Conservation (phyloP, 2,113 vertebrate genomes). For the Pomatostomus ruficeps region DNA sequence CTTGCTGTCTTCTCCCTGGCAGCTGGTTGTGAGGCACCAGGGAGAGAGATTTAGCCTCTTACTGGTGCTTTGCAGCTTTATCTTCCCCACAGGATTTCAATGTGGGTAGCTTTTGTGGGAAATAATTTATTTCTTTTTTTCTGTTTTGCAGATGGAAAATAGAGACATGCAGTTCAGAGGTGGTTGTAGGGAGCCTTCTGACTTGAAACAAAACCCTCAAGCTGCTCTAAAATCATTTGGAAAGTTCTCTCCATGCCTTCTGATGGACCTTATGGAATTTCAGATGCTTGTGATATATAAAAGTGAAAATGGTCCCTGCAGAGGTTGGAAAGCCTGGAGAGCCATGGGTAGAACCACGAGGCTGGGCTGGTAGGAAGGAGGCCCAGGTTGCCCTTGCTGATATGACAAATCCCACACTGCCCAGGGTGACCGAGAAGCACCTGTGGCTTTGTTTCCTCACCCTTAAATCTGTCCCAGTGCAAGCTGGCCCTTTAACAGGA, state of each 20-base stretch:
- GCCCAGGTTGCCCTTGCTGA: background rate
- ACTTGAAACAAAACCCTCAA: background rate
- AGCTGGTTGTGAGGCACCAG: background rate
- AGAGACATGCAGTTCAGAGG: background rate
- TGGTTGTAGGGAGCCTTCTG: background rate
- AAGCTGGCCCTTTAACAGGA: background rate
- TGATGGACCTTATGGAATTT: background rate
- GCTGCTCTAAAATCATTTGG: fast-evolving
- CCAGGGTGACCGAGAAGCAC: background rate
- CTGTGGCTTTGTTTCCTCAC: background rate
- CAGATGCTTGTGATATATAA: background rate
- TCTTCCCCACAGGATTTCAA: background rate
- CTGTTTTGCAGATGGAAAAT: background rate
- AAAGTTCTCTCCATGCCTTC: background rate
- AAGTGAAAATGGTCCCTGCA: background rate
- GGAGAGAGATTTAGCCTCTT: background rate
- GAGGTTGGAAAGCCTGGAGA: background rate
- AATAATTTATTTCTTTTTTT: background rate
- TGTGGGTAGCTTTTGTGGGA: background rate
- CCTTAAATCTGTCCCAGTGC: background rate
- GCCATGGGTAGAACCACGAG: background rate
- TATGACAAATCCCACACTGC: background rate
- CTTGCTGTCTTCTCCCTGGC: background rate
- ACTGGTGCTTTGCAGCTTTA: background rate
- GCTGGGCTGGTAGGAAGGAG: background rate